Evolutionary conservation across 2,113 vertebrate genomes (phyloP), one percentile per base, ranked within the genome.

Genomic region (Upupa epops): DNA sequence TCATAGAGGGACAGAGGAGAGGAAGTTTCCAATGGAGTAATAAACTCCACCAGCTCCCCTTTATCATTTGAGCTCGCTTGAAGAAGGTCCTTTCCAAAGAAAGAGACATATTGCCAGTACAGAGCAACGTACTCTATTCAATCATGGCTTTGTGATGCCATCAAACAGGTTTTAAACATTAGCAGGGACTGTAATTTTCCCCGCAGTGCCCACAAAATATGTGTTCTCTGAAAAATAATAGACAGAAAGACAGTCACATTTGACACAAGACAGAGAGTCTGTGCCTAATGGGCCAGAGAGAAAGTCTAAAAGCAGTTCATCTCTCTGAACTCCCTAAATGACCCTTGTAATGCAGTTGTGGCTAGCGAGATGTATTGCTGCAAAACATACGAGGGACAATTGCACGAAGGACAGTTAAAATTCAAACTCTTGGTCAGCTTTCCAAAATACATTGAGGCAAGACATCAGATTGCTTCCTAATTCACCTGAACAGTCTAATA

Each of bases 161-260:
- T 96, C 80, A 95, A 58, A 45, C 69, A 76, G 37, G 36, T 83
- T 94, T 94, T 74, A 93, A 93, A 91, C 66, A 90, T 92, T 92
- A 93, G 32, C n/a, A 68, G 36, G 78, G 48, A 76, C 86, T 86
- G 71, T 89, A 77, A 94, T 93, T 96, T 93, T 73, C 68, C 79
- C 88, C 80, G 37, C 45, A 45, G 25, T 68, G 28, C 7, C 56
- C 79, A 68, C 56, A 79, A 63, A 96, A 80, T 19, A 34, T 86
- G 71, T 68, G 46, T 90, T 88, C 95, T 88, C 34, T 78, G 17
- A 22, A 32, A 22, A 73, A 55, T 11, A 8, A 49, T 1, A 93
- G 64, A 40, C 8, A 90, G 64, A 85, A 91, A 84, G 34, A 86
- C 49, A 72, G 79, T 29, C 86, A 46, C 59, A 42, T 83, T 36